A percentile compares a stretch with the other conserved stretches of the same genome.
Conservation (phyloP, 64 coral and sea anemone species). For the Pocillopora damicornis region DNA sequence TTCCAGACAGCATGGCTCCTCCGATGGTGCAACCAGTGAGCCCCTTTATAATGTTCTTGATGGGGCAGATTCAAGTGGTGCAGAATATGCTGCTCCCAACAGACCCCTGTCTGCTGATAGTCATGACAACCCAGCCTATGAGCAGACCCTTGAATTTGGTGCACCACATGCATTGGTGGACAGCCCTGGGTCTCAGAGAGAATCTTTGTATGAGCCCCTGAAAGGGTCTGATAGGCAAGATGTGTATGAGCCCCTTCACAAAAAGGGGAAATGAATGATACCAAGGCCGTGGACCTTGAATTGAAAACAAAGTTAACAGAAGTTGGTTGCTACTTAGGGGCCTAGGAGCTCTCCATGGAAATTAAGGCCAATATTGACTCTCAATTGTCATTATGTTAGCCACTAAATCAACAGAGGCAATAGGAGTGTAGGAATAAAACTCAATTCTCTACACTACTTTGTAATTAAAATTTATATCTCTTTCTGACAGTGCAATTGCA, state of each 20-base stretch:
- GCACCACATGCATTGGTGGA: not conserved
- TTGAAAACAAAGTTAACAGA: no score
- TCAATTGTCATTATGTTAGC: no score
- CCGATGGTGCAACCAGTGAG: not conserved
- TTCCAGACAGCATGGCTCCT: no score
- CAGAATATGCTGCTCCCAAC: not conserved
- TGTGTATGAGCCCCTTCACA: not conserved
- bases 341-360: no score
- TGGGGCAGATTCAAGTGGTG: not conserved
- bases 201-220: constrained; percentile 17
- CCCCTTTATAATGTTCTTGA: constrained; percentile 12
- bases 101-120: not conserved
- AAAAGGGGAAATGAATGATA: not conserved
- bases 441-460: no score
- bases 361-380: no score
- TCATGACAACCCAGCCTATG: constrained; percentile 19
- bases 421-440: no score
- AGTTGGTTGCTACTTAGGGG: no score
- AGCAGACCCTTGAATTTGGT: constrained; percentile 14
- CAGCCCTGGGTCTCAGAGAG: not conserved
- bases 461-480: no score
- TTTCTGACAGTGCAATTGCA: no score
- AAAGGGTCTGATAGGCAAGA: not conserved
- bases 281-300: not conserved
- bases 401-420: no score